Percentiles rank a stretch among this genome's conserved stretches.
Evolutionary conservation across 2,113 vertebrate genomes (phyloP).

Genomic region (Cepphus grylle): DNA sequence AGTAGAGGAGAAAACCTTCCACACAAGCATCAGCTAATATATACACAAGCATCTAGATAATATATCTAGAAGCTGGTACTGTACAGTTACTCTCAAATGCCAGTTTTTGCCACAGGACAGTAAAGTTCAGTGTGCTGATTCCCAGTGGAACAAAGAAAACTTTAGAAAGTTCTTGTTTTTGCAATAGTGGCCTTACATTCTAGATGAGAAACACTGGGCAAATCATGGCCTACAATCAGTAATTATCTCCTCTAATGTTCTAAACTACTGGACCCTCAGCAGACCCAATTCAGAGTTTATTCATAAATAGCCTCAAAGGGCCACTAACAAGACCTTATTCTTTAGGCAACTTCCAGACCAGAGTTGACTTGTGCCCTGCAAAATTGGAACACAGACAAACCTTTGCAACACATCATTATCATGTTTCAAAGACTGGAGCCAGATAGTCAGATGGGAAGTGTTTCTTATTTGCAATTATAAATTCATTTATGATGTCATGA

Average conservation of each 20-base stretch:
- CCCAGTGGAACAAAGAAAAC: background rate
- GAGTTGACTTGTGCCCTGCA: background rate
- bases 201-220: background rate
- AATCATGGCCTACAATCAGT: background rate
- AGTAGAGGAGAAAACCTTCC: background rate
- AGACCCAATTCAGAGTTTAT: background rate
- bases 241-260: background rate
- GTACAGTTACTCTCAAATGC: background rate
- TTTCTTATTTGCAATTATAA: background rate
- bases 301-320: background rate
- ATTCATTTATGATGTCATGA: background rate
- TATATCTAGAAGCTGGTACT: background rate
- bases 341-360: background rate
- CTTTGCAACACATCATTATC: background rate
- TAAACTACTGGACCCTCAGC: background rate
- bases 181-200: background rate
- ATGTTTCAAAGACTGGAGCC: background rate
- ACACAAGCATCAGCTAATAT: background rate
- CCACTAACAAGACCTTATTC: background rate
- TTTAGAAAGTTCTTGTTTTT: background rate
- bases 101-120: background rate
- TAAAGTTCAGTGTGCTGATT: background rate
- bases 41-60: no score
- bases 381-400: background rate
- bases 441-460: background rate